Evolutionary conservation across 2,113 vertebrate species (phyloP).

Genomic region (Arvicanthis niloticus): DNA sequence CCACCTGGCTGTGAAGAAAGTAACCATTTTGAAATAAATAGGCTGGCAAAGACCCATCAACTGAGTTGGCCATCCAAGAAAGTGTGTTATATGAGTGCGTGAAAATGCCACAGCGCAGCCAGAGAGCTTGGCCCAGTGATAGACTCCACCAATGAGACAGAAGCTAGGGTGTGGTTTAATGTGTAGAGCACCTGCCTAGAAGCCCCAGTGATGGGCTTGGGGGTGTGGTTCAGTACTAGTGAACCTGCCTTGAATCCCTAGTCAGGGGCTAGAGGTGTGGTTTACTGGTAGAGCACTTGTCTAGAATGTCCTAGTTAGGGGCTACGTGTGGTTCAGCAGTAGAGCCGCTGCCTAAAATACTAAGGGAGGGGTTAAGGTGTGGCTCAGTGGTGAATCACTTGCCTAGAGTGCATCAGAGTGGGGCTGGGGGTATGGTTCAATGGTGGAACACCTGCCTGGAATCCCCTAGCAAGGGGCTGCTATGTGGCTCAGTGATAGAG

Average conservation of each 20-base stretch:
- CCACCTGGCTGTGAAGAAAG: background rate
- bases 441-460: background rate
- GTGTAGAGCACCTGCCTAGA: background rate
- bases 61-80: constrained; percentile 28
- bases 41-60: background rate
- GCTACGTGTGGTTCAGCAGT: background rate
- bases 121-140: too few species aligned
- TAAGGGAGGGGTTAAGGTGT: background rate
- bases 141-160: background rate
- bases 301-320: background rate
- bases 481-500: too few species aligned
- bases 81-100: background rate
- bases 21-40: background rate
- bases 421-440: too few species aligned
- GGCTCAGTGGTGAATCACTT: background rate
- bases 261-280: background rate
- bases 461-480: background rate
- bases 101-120: background rate
- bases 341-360: background rate
- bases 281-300: background rate
- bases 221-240: background rate
- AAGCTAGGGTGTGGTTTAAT: background rate
- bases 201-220: background rate
- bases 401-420: background rate
- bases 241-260: background rate